Conservation (phyloP, 2,113 vertebrate genomes). For the Vanacampus margaritifer region DNA sequence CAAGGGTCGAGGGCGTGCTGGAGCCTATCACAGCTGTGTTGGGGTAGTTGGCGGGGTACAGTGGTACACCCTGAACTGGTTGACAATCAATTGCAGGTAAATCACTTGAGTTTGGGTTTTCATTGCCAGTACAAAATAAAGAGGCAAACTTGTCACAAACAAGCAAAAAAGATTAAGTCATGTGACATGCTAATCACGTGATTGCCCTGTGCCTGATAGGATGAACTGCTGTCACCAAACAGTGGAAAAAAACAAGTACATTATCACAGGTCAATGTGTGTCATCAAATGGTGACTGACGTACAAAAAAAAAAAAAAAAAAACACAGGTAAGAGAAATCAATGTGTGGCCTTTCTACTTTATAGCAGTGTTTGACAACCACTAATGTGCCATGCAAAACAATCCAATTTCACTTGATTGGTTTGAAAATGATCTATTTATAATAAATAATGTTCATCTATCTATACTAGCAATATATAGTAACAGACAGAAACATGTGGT, state of each 20-base stretch:
- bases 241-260: too few species aligned
- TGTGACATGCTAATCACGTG: neutral
- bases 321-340: conserved; percentile 25
- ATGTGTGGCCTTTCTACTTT: conserved; percentile 15
- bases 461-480: neutral
- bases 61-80: too few species aligned
- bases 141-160: neutral
- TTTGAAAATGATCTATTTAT: neutral
- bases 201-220: conserved; percentile 33
- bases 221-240: conserved; percentile 16
- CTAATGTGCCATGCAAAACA: neutral
- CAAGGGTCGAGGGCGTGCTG: too few species aligned
- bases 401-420: neutral
- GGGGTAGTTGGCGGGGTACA: too few species aligned
- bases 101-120: conserved; percentile 8
- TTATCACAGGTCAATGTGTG: too few species aligned
- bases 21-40: too few species aligned
- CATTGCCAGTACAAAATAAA: neutral
- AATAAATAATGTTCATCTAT: neutral
- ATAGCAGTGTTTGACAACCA: neutral
- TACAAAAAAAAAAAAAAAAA: conserved; percentile 13
- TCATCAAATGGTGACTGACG: neutral
- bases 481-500: neutral
- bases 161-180: neutral
- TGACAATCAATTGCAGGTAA: too few species aligned